Evolutionary conservation across 2,113 vertebrate species (phyloP).

Genomic region (Orientallactaga bullata): DNA sequence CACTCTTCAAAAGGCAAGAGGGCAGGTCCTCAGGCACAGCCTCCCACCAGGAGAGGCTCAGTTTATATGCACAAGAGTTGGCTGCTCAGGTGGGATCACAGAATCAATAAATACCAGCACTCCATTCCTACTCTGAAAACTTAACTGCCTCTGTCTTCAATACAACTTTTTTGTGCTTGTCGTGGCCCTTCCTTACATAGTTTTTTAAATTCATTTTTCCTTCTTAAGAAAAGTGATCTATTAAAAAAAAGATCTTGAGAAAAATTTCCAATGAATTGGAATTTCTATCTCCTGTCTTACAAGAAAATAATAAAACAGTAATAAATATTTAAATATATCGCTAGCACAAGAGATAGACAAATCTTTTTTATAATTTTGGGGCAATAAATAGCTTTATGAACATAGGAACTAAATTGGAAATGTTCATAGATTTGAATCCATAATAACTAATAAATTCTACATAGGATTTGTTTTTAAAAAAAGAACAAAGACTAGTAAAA

Average conservation of each 20-base stretch:
- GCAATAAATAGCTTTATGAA: neutral
- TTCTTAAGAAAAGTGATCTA: slow-evolving; percentile 3
- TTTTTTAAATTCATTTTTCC: neutral
- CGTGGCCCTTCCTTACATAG: neutral
- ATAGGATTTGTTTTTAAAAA: neutral
- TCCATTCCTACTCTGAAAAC: neutral
- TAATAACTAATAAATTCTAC: neutral
- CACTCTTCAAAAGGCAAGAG: neutral
- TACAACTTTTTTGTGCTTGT: neutral
- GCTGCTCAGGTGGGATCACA: neutral
- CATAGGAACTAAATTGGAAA: neutral
- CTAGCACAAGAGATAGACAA: neutral
- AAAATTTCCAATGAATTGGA: neutral
- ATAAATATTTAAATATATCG: neutral
- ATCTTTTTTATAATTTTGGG: neutral
- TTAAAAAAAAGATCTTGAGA: neutral
- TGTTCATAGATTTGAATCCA: neutral
- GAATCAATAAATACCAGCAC: neutral
- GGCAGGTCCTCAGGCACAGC: neutral
- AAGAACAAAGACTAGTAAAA: neutral
- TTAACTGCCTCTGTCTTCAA: neutral
- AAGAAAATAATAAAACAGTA: neutral
- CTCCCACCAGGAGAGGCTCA: neutral
- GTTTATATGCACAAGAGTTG: neutral
- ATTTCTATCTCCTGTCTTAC: slow-evolving; percentile 12